Conservation (phyloP, 2,888 invertebrate species). For the Formica aserva region DNA sequence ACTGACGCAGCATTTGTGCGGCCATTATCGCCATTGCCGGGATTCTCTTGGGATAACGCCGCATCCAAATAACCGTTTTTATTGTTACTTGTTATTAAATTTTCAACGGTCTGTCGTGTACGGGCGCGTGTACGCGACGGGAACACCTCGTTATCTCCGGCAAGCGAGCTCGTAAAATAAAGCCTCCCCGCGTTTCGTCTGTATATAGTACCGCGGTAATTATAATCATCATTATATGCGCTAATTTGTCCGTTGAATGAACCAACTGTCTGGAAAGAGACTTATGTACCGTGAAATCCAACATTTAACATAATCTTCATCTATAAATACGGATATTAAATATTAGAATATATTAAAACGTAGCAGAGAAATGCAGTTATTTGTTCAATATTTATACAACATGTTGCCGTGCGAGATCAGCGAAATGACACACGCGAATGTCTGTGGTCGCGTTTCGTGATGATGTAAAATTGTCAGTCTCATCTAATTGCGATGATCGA, state of each 20-base stretch:
- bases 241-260: slow-evolving; percentile 37
- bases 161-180: slow-evolving; percentile 54
- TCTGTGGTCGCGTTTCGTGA: neutral
- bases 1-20: slow-evolving; percentile 51
- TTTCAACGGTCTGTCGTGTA: slow-evolving; percentile 32
- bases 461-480: slow-evolving; percentile 8
- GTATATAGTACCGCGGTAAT: neutral
- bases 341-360: neutral
- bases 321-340: slow-evolving; percentile 9
- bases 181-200: neutral
- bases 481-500: slow-evolving; percentile 38
- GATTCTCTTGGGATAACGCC: slow-evolving; percentile 47
- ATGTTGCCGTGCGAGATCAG: neutral
- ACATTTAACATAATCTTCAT: slow-evolving; percentile 14
- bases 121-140: slow-evolving; percentile 40
- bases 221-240: slow-evolving; percentile 25
- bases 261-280: slow-evolving; percentile 5
- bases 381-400: neutral
- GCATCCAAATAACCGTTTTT: slow-evolving; percentile 62
- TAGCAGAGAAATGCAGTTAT: neutral
- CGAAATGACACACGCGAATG: neutral
- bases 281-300: neutral
- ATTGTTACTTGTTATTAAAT: slow-evolving; percentile 62
- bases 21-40: slow-evolving; percentile 64
- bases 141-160: slow-evolving; percentile 56